phyloP scores from a whole-genome alignment of 2,888 invertebrate genomes.

The Platypus cylindrus region DNA sequence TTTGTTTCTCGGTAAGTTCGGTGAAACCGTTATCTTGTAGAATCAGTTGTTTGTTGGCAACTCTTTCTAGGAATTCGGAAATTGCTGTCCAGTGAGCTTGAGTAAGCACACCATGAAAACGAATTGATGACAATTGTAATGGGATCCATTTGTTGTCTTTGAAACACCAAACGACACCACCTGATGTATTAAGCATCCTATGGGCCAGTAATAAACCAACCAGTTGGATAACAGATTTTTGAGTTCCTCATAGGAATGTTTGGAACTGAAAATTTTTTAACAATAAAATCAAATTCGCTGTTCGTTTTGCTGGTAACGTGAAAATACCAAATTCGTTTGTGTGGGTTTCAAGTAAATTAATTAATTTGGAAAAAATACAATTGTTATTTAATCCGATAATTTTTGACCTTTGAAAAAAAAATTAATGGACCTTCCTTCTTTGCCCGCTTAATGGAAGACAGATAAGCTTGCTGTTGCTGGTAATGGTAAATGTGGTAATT shows the following conservation, averaged over 20 bases:
- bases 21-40: constrained; percentile 38
- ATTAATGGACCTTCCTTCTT: no score
- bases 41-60: constrained; percentile 50
- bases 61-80: constrained; percentile 50
- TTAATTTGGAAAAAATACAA: no score
- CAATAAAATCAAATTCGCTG: no score
- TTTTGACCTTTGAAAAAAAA: no score
- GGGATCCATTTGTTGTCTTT: constrained; percentile 56
- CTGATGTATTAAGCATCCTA: constrained; percentile 48
- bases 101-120: constrained; percentile 51
- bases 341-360: no score
- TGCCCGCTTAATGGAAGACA: no score
- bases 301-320: no score
- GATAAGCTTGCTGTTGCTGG: no score
- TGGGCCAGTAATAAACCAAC: constrained; percentile 23
- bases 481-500: constrained; percentile 15
- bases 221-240: constrained; percentile 8
- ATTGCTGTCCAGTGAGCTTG: constrained; percentile 54
- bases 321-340: no score
- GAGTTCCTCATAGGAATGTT: constrained; percentile 9
- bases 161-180: constrained; percentile 55
- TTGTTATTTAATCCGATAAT: no score
- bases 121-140: constrained; percentile 52
- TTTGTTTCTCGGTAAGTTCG: constrained; percentile 33
- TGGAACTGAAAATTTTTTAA: constrained; percentile 8